Evolutionary conservation across 2,113 vertebrate species (phyloP).

Genomic region (Spheniscus mendiculus): DNA sequence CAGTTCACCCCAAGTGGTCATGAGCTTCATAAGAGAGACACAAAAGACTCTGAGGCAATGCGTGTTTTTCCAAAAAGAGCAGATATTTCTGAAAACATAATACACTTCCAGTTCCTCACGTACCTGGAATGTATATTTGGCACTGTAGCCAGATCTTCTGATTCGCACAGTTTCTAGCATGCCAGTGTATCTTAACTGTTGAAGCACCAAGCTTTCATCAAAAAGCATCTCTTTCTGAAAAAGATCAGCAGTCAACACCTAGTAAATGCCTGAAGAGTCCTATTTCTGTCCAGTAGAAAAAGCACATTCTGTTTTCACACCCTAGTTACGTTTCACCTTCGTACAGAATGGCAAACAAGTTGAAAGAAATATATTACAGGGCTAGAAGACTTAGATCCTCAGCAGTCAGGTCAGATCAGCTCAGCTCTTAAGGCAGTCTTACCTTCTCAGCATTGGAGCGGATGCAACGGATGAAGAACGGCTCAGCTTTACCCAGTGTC

Average conservation of each 20-base stretch:
- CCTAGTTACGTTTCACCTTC: background rate
- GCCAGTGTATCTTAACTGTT: slow-evolving; percentile 95
- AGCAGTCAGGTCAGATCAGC: background rate
- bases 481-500: slow-evolving; percentile 90
- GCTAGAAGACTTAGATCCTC: background rate
- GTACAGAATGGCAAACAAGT: background rate
- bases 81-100: background rate
- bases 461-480: slow-evolving; percentile 97
- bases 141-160: slow-evolving; percentile 94
- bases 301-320: background rate
- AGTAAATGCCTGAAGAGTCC: background rate
- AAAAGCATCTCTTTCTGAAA: slow-evolving; percentile 91
- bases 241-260: background rate
- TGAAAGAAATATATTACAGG: background rate
- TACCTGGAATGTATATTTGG: slow-evolving; percentile 97
- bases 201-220: slow-evolving; percentile 90
- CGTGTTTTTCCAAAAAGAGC: background rate
- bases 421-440: background rate
- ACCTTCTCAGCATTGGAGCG: slow-evolving; percentile 98
- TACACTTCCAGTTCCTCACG: background rate
- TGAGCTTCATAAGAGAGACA: background rate
- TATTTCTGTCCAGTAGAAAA: background rate
- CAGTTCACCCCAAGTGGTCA: background rate
- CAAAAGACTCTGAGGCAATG: background rate
- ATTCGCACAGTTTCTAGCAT: slow-evolving; percentile 98